Evolutionary conservation across 2,113 vertebrate species (phyloP).

Genomic region (Gallinago paraguaiae): DNA sequence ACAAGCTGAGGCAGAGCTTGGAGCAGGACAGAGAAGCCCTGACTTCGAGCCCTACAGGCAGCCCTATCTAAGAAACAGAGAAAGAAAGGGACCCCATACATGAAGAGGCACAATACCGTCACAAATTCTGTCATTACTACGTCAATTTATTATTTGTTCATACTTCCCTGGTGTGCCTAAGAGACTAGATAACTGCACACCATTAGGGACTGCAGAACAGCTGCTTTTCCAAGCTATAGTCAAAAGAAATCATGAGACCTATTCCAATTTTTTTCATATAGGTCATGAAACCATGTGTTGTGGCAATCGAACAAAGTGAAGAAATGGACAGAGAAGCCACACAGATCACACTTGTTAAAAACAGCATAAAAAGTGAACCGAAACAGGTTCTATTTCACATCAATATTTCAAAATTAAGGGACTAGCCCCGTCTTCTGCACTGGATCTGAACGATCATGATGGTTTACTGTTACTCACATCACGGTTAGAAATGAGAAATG

Average conservation of each 20-base stretch:
- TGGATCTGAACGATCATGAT: not conserved
- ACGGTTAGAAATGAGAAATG: conserved; percentile 50
- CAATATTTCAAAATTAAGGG: conserved; percentile 23
- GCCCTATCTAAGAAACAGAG: not conserved
- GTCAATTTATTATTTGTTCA: not conserved
- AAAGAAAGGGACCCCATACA: not conserved
- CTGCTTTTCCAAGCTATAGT: not conserved
- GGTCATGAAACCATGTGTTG: not conserved
- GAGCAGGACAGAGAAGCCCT: not conserved
- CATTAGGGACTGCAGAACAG: not conserved
- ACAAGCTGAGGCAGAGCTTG: not conserved
- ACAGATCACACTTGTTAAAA: not conserved
- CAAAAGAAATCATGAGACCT: not conserved
- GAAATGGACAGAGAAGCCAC: not conserved
- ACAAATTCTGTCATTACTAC: not conserved
- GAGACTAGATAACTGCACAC: not conserved
- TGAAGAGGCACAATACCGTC: not conserved
- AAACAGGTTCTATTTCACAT: not conserved
- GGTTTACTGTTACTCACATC: conserved; percentile 56
- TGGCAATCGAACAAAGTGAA: not conserved
- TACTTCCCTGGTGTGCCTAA: not conserved
- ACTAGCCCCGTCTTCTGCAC: not conserved
- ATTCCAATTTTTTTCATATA: not conserved
- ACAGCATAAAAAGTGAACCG: not conserved
- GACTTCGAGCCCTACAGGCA: not conserved